These are phyloP conservation scores for Procavia capensis DNA, from an alignment of 2,113 vertebrate genomes.

Conservation along the genomic window DNA sequence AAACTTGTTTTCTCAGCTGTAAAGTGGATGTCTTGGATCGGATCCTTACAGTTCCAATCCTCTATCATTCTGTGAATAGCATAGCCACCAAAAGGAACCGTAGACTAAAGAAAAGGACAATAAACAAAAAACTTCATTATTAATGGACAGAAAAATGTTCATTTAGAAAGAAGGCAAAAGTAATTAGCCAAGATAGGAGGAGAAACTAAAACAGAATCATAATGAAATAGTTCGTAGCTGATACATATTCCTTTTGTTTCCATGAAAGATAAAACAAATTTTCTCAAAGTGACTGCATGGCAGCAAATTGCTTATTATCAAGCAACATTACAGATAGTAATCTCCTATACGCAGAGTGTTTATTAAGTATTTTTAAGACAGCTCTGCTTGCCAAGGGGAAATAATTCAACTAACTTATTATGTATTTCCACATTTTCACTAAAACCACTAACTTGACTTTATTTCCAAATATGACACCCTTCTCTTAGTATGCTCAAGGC, in stretches of 20 bases:
- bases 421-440: background rate
- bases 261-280: background rate
- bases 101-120: background rate
- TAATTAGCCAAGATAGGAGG: background rate
- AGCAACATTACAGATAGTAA: background rate
- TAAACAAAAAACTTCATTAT: background rate
- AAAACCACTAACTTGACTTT: background rate
- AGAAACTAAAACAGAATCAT: background rate
- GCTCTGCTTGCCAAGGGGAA: background rate
- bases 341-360: background rate
- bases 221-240: background rate
- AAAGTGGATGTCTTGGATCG: background rate
- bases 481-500: background rate
- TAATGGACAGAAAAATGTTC: background rate
- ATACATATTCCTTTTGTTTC: background rate
- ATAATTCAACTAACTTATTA: background rate
- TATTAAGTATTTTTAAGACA: background rate
- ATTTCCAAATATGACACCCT: background rate
- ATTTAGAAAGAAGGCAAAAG: background rate
- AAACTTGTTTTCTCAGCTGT: background rate
- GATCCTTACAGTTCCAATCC: background rate
- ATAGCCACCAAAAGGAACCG: constrained; percentile 11
- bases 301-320: background rate
- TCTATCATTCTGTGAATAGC: background rate
- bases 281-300: background rate